A percentile compares a stretch with the other conserved stretches of the same genome.
These are phyloP conservation scores for Ephestia elutella DNA, from an alignment of 1,140 invertebrate genomes.

Conservation along the genomic window DNA sequence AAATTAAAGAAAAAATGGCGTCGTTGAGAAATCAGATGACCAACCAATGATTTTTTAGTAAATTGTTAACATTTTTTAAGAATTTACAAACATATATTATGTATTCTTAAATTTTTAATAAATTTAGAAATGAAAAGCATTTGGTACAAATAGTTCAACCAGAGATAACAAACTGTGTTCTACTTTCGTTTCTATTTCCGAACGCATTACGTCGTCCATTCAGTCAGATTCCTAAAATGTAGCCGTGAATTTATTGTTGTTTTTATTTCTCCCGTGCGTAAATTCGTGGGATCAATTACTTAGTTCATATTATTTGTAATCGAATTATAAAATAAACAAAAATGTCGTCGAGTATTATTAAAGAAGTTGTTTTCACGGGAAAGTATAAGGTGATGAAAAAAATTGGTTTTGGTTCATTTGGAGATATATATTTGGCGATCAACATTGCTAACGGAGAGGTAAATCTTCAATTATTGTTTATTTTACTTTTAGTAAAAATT, in stretches of 20 bases:
- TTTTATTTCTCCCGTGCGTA: slow-evolving; percentile 35
- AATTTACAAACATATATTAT: no score
- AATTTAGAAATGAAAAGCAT: no score
- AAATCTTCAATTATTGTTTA: slow-evolving; percentile 13
- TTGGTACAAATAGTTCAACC: no score
- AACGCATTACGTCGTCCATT: slow-evolving; percentile 34
- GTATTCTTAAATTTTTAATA: no score
- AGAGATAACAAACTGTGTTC: slow-evolving; percentile 4
- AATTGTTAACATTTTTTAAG: no score
- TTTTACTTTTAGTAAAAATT: neutral
- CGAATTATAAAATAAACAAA: slow-evolving; percentile 11
- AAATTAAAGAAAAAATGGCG: slow-evolving; percentile 13
- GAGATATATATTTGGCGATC: slow-evolving; percentile 98
- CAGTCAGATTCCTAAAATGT: slow-evolving; percentile 41
- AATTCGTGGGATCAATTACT: slow-evolving; percentile 29
- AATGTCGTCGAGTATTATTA: slow-evolving; percentile 25
- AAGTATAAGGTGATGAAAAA: slow-evolving; percentile 97
- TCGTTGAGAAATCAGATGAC: slow-evolving; percentile 7
- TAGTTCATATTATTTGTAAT: slow-evolving; percentile 14
- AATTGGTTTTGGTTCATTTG: slow-evolving; percentile 98
- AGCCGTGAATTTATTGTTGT: slow-evolving; percentile 39
- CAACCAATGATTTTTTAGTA: neutral
- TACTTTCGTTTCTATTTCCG: slow-evolving; percentile 21
- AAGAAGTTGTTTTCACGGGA: slow-evolving; percentile 78
- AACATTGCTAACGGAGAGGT: slow-evolving; percentile 97